These are phyloP conservation scores for Drosophila algonquin DNA, from an alignment of 2,888 invertebrate genomes.

Conservation along the genomic window DNA sequence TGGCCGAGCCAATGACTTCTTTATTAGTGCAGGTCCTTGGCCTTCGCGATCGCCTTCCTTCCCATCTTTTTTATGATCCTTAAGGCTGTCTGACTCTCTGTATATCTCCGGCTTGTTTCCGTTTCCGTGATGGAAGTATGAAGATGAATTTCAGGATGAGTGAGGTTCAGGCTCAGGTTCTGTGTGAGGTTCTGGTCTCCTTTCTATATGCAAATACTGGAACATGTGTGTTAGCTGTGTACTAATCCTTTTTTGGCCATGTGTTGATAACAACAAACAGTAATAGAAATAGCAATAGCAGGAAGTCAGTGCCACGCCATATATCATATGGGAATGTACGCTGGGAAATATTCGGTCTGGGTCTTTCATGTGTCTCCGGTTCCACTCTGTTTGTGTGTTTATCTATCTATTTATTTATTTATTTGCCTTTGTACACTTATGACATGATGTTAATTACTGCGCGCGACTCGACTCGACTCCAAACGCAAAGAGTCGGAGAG, in stretches of 20 bases:
- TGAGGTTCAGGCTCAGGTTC: not conserved
- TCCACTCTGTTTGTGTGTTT: conserved; percentile 48
- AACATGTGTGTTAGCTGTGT: conserved; percentile 49
- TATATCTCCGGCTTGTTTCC: conserved; percentile 49
- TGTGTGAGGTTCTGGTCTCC: not conserved
- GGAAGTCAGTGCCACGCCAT: conserved; percentile 66
- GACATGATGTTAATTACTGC: conserved; percentile 81
- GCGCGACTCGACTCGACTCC: conserved; percentile 51
- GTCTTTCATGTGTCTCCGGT: conserved; percentile 67
- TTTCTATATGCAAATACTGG: conserved; percentile 59
- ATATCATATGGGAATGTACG: conserved; percentile 52
- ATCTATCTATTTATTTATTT: conserved; percentile 73
- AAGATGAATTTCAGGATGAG: not conserved
- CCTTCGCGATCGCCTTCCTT: conserved; percentile 20
- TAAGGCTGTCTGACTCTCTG: conserved; percentile 30
- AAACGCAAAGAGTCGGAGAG: too few relatives aligned
- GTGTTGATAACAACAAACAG: conserved; percentile 53
- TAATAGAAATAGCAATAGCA: conserved; percentile 40
- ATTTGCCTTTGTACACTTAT: conserved; percentile 74
- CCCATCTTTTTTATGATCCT: conserved; percentile 20
- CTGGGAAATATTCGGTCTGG: conserved; percentile 74
- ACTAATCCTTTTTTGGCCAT: conserved; percentile 71
- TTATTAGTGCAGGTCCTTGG: conserved; percentile 74
- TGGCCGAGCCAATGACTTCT: conserved; percentile 73
- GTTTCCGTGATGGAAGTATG: conserved; percentile 57